Evolutionary conservation across 2,113 vertebrate genomes (phyloP), one percentile per base, ranked within the genome.

Genomic region (Archocentrus centrarchus): DNA sequence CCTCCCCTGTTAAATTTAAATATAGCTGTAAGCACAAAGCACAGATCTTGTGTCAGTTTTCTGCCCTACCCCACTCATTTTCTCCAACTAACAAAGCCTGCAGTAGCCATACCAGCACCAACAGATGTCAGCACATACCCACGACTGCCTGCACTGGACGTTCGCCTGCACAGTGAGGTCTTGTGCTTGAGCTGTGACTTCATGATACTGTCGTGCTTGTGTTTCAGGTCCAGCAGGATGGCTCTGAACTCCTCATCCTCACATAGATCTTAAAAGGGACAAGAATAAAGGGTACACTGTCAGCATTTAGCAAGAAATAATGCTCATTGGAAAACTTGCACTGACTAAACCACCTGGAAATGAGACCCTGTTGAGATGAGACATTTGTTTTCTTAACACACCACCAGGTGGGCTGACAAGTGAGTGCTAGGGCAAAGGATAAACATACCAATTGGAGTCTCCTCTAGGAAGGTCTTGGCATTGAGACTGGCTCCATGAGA

Each of bases 141-240:
- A 30, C 98, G 97, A 79, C 98, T 99, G 87, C 98, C 98, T 0
- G 98, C 96, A 10, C 98, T 99, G 87, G 98, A 99, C 0, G 98
- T 99, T 77, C 98, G 95, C 77, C 98, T 93, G 80, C 98, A 98
- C 93, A 99, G 93, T 6, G 98, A 99, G 1, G 98, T 98, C 91
- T 98, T 99, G 91, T 99, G 97, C 92, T 98, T 97, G 95, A 98
- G 95, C 93, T 99, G 98, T 1, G 98, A 99, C 92, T 99, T 99
- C 98, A 99, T 98, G 94, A 99, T 99, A 59, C 97, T 97, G 11
- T 99, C 98, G 0, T 99, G 98, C 79, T 99, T 99, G 94, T 99
- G 98, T 91, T 99, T 99, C 75, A 99, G 93, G 87, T 99, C 98
- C 93, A 99, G 92, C 27, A 99, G 96, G 80, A 98, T 94, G 11